phyloP scores from a whole-genome alignment of 2,113 vertebrate species.

The Sinocyclocheilus maitianheensis region DNA sequence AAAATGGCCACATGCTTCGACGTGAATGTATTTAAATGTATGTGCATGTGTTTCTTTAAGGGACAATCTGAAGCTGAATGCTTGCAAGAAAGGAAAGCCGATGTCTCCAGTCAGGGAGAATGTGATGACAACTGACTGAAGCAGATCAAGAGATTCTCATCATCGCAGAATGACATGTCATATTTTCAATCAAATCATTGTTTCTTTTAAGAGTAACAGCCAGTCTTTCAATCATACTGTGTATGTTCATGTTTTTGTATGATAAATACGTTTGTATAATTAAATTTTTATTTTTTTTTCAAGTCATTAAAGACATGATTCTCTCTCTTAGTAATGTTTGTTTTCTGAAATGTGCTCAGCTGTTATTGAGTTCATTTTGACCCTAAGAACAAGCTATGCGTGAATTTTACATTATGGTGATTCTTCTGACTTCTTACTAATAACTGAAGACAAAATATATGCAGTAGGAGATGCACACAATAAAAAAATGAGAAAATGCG shows the following conservation, averaged over 20 bases:
- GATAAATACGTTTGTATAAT: neutral
- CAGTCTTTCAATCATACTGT: slow-evolving; percentile 59
- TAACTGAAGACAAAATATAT: too few relatives aligned
- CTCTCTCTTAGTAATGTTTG: neutral
- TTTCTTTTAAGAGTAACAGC: slow-evolving; percentile 53
- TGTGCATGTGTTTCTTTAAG: slow-evolving; percentile 70
- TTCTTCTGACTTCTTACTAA: too few relatives aligned
- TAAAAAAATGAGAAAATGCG: too few relatives aligned
- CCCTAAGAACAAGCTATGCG: too few relatives aligned
- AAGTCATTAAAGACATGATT: neutral
- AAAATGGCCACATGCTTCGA: neutral
- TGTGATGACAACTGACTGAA: slow-evolving; percentile 72
- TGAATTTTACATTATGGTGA: too few relatives aligned
- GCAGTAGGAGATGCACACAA: too few relatives aligned
- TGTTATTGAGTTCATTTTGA: neutral
- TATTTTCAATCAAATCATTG: neutral
- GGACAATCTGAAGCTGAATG: slow-evolving; percentile 74
- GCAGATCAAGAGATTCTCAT: slow-evolving; percentile 72
- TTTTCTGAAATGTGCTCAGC: neutral
- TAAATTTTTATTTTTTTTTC: too few relatives aligned
- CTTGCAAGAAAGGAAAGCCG: slow-evolving; percentile 75
- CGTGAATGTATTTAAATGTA: neutral
- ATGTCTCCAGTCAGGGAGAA: slow-evolving; percentile 85
- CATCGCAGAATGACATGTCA: slow-evolving; percentile 54
- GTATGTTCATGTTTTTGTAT: slow-evolving; percentile 61